These are phyloP conservation scores for Geococcyx californianus DNA, from an alignment of 2,113 vertebrate species.

Conservation along the genomic window DNA sequence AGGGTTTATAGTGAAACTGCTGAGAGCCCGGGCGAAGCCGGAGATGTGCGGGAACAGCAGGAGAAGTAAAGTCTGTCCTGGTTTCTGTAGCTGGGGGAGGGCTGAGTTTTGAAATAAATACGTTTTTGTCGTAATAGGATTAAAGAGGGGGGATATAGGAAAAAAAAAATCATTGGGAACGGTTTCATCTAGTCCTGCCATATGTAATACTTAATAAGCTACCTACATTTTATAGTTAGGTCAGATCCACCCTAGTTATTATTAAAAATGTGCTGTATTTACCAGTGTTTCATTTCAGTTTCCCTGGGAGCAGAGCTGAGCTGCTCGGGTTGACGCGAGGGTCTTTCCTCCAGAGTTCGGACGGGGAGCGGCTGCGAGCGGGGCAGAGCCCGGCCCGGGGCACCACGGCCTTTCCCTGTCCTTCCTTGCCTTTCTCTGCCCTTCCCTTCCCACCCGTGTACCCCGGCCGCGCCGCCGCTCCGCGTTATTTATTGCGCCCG, in stretches of 20 bases:
- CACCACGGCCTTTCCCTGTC: background rate
- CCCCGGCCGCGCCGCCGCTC: constrained; percentile 61
- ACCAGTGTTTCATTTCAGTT: constrained; percentile 71
- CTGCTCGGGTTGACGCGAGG: constrained; percentile 42
- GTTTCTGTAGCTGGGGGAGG: constrained; percentile 54
- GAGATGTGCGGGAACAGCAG: constrained; percentile 19
- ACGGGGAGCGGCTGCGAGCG: too few relatives aligned
- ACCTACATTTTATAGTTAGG: constrained; percentile 76
- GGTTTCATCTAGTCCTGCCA: constrained; percentile 75
- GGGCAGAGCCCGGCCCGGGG: background rate
- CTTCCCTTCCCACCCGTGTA: background rate
- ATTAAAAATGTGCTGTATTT: constrained; percentile 77
- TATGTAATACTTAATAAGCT: constrained; percentile 76
- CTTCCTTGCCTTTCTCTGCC: too few relatives aligned
- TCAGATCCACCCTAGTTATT: constrained; percentile 69
- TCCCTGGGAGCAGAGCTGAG: constrained; percentile 55
- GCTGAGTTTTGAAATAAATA: constrained; percentile 67
- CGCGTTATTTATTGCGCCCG: constrained; percentile 88
- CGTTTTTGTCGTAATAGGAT: constrained; percentile 70
- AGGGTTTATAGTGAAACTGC: constrained; percentile 59
- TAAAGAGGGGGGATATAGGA: constrained; percentile 55
- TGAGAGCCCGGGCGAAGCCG: constrained; percentile 50
- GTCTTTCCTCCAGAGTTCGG: background rate
- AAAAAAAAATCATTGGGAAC: constrained; percentile 65
- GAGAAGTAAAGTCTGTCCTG: constrained; percentile 14